A percentile compares a stretch with the other conserved stretches of the same genome.
Conservation (phyloP, 2,888 invertebrate species). For the Podabrus alpinus region DNA sequence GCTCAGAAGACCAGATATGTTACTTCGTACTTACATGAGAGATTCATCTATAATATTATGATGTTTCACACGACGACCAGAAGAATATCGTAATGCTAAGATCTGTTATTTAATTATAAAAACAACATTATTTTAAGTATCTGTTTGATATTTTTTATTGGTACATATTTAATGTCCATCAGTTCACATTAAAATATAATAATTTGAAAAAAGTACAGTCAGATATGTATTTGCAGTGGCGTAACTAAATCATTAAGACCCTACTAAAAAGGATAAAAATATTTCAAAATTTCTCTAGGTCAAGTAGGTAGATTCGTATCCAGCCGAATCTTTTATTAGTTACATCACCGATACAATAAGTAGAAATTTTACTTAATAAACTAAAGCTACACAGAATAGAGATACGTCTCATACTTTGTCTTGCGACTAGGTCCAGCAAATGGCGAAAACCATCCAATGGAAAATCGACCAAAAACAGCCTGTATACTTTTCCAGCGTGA, state of each 20-base stretch:
- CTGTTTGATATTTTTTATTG: background rate
- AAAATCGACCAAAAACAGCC: conserved; percentile 95
- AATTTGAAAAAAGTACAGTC: background rate
- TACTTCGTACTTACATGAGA: no score
- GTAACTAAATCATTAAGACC: background rate
- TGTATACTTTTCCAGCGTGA: conserved; percentile 95
- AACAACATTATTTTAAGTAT: no score
- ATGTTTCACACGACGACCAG: no score
- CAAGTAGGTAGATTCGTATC: background rate
- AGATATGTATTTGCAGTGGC: background rate
- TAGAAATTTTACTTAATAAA: background rate
- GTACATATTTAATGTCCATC: background rate
- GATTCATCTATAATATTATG: no score
- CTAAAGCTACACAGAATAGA: conserved; percentile 78
- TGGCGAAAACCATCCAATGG: conserved; percentile 92
- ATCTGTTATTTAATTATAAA: no score
- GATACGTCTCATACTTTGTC: conserved; percentile 76
- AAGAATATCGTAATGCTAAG: no score
- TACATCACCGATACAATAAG: background rate
- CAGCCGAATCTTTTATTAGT: background rate
- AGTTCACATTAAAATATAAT: background rate
- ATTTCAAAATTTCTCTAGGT: background rate
- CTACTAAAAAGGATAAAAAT: background rate
- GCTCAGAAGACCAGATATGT: no score
- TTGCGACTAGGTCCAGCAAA: conserved; percentile 82